Base-by-base conservation (phyloP, 2,888 invertebrate genomes). In the Spilarctia lutea region DNA sequence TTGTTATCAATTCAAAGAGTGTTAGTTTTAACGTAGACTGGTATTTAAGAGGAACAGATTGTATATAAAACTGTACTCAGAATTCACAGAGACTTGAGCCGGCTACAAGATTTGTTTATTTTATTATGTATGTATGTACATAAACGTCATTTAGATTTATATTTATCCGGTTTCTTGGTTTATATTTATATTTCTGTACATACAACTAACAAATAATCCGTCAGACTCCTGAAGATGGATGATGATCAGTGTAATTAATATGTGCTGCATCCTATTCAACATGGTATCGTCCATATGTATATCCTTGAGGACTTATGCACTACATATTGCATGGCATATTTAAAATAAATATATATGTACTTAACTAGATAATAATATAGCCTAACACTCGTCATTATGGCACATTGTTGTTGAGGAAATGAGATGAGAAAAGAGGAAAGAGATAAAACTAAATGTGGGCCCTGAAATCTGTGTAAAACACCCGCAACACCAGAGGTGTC, bases 121-220 rank as follows among this genome's bases (percentile, higher is more conserved):
- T 63, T 68, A 45, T 63, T 45, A 65, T 65, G 48, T 60, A 42
- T 69, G 73, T 42, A 42, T 69, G 73, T 33, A 56, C 66, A 69
- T 73, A 65, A 73, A 73, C 52, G 65, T 73, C 69, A 65, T 60
- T 69, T 48, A 4, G 35, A 73, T 73, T 73, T 69, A 73, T 68
- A 63, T 35, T 52, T 48, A 8, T 30, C 35, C 35, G 65, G 68
- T 65, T 33, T 33, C 65, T 65, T 35, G 48, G 27, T 48, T 69
- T 69, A 52, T 73, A 65, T 65, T 73, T 52, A 35, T 56, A 52
- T 69, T 30, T 69, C 39, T 69, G 68, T 52, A 10, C 27, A 73
- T 68, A 73, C 45, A 68, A 60, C 20, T 27, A 39, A 20, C 20
- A 42, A 63, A 63, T 63, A 30, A 63, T 30, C 16, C 16, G 7